phyloP scores from a whole-genome alignment of 2,113 vertebrate species.

The Myotis yumanensis region DNA sequence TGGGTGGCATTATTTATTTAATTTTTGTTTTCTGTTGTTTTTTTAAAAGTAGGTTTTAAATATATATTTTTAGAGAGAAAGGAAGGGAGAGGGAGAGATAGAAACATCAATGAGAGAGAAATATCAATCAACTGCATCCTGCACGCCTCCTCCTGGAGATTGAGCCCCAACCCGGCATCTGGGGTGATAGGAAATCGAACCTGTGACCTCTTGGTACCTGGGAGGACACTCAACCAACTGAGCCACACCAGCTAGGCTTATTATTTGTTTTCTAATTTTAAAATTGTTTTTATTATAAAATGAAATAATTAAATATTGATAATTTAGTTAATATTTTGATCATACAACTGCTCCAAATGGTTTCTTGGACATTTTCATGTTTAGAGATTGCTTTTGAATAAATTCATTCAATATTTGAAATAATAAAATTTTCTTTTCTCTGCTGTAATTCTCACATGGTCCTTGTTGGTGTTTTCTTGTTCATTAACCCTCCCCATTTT shows the following conservation, averaged over 20 bases:
- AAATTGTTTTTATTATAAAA: not conserved
- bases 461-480: not conserved
- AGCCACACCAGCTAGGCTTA: too few relatives aligned
- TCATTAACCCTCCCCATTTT: not conserved
- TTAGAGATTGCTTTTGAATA: not conserved
- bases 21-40: too few relatives aligned
- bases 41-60: too few relatives aligned
- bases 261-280: not conserved
- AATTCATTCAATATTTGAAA: not conserved
- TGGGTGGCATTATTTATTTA: not conserved
- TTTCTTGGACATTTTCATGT: not conserved
- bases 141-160: too few relatives aligned
- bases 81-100: too few relatives aligned
- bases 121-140: too few relatives aligned
- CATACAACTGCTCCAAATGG: not conserved
- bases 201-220: too few relatives aligned
- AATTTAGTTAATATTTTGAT: constrained; percentile 1
- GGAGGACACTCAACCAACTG: too few relatives aligned
- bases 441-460: not conserved
- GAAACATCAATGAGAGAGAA: too few relatives aligned
- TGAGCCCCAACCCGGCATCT: too few relatives aligned
- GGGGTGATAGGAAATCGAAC: too few relatives aligned
- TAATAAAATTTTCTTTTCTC: not conserved
- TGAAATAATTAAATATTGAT: not conserved
- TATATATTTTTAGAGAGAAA: too few relatives aligned